Evolutionary conservation across 2,888 invertebrate species (phyloP), one percentile per base, ranked within the genome.

Genomic region (Dryadula phaetusa): DNA sequence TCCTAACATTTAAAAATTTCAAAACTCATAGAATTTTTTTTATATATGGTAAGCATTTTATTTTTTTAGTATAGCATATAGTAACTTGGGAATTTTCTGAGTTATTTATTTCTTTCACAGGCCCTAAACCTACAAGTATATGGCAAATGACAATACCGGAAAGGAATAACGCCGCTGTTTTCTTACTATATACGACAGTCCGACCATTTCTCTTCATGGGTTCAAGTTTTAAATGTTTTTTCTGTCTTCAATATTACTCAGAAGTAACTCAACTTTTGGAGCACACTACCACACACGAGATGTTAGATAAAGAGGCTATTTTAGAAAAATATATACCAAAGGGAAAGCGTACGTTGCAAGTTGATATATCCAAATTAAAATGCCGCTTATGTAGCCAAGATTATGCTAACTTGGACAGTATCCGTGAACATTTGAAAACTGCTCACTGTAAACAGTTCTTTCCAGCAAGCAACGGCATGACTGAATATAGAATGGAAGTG

Each of bases 81-180:
- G 4, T 20, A n/a, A n/a, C 20, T 34, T 3, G 28, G 2, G 49
- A 34, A 18, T 37, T 37, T 49, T 70, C 56, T 64, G 56, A 70
- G 67, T 34, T 34, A 18, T 42, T 28, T 65, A 69, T 76, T 70
- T 76, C 67, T 76, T 78, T 67, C 69, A 53, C 79, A 79, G 77
- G 70, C 63, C 56, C 22, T 37, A 70, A 56, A 69, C 22, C 62
- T 64, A 80, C 83, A 12, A 86, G 85, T 66, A 77, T 84, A 20
- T 88, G 88, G 88, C 85, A 87, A 77, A 72, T 88, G 87, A 14
- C 70, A 68, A 60, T 82, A 82, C 83, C 86, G 80, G 66, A 87
- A 85, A 0, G 75, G 42, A 81, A 78, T 69, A 87, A 88, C 56
- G 86, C 88, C 0, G 79, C 85, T 0, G 77, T 72, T 0, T 82